A percentile compares a stretch with the other conserved stretches of the same genome.
These are phyloP conservation scores for Mallotus villosus DNA, from an alignment of 2,797 vertebrate genomes.

Conservation along the genomic window DNA sequence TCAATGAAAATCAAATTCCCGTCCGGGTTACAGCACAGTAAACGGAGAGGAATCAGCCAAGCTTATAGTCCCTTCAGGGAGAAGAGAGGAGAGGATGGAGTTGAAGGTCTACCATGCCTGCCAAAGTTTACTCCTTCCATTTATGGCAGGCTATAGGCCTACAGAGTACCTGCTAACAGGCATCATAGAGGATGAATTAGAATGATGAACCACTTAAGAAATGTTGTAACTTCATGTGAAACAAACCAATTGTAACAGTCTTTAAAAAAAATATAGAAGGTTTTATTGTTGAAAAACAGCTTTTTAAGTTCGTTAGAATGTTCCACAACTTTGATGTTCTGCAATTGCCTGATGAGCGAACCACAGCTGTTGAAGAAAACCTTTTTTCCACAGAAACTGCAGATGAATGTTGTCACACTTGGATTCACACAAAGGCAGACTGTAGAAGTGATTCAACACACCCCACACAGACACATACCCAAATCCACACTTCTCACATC, in stretches of 20 bases:
- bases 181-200: no score
- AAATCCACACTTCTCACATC: not conserved
- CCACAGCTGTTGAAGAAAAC: constrained; percentile 3
- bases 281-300: not conserved
- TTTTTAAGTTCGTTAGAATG: not conserved
- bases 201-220: no score
- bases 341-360: constrained; percentile 8
- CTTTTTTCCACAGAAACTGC: constrained; percentile 2
- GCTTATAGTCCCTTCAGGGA: not conserved
- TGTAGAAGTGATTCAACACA: not conserved
- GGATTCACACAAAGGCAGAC: constrained; percentile 4
- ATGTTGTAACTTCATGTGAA: not conserved
- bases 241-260: not conserved
- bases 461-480: not conserved
- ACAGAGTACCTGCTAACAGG: no score
- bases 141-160: no score
- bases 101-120: no score
- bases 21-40: constrained; percentile 21
- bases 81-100: not conserved
- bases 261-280: no score
- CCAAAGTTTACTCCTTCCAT: no score
- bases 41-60: constrained; percentile 29
- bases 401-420: not conserved
- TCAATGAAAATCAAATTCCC: constrained; percentile 47
- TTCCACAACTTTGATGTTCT: constrained; percentile 10